Base-by-base conservation (phyloP, 2,113 vertebrate species). In the Corythoichthys haematopterus region DNA sequence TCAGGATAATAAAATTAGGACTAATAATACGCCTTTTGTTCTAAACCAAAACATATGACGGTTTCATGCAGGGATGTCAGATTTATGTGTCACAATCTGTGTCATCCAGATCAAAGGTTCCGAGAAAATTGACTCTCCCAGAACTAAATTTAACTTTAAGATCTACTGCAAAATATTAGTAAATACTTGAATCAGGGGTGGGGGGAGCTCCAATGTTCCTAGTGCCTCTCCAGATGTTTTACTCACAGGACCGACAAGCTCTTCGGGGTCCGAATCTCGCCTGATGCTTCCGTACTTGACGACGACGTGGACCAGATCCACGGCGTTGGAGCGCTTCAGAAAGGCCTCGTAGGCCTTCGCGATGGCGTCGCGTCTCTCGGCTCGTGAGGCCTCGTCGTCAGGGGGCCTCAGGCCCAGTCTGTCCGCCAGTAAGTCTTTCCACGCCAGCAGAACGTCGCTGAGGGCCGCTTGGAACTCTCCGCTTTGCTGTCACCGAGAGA, bases 251-350 rank as follows among this genome's bases (percentile, higher is more conserved):
- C 82, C 86, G 60, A 97, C 68, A 0, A 60, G 82, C 69, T 88
- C 86, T 69, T 83, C 81, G 52, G 89, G 88, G 72, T 94, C 93
- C 51, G 80, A 76, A 64, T 86, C 51, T 56, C 74, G 72, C 46
- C 80, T 85, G 72, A 95, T 86, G 82, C 68, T 52, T 64, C 28
- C 71, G 78, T 89, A 95, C 88, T 93, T 93, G 67, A 84, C 76
- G 80, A 84, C 87, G 69, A 98, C 43, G 64, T 98, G 95, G 64
- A 95, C 91, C 87, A 99, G 83, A 88, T 98, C 97, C 84, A 98
- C 74, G 56, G 93, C 91, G 88, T 93, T 97, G 78, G 91, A 95
- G 56, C 86, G 89, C 66, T 86, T 91, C 84, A 98, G 89, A 81
- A 96, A 96, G 70, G 84, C 75, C 58, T 93, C 71, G 15, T 98